phyloP scores from a whole-genome alignment of 2,888 invertebrate species.

The Ophraella communa region DNA sequence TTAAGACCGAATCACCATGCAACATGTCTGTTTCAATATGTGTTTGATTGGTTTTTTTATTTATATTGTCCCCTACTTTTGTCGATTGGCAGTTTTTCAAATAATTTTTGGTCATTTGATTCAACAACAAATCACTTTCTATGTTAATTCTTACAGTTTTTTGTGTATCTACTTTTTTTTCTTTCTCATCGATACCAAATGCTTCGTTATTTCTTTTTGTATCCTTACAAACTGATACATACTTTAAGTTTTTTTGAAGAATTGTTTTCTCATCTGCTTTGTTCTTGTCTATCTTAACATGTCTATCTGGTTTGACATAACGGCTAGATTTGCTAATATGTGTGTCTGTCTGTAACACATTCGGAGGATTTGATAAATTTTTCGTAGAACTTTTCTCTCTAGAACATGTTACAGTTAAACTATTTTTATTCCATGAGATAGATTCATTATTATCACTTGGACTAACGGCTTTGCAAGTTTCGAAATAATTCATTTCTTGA shows the following conservation, averaged over 20 bases:
- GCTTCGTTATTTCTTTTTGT: background rate
- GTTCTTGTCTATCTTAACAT: background rate
- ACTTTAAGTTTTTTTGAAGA: background rate
- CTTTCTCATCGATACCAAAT: background rate
- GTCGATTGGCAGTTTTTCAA: background rate
- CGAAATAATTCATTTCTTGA: background rate
- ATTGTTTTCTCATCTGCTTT: background rate
- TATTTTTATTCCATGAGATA: slow-evolving; percentile 25
- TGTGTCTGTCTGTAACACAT: background rate
- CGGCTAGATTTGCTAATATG: background rate
- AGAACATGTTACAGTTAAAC: slow-evolving; percentile 32
- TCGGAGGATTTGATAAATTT: background rate
- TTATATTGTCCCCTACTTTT: background rate
- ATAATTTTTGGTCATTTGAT: background rate
- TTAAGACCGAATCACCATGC: slow-evolving; percentile 4
- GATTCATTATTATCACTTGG: background rate
- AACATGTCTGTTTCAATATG: background rate
- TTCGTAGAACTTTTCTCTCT: slow-evolving; percentile 12
- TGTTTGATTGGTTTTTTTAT: background rate
- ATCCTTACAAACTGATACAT: background rate
- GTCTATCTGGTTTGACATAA: background rate
- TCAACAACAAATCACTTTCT: background rate
- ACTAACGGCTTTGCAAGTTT: background rate
- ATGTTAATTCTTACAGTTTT: background rate
- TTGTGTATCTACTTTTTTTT: background rate